phyloP scores from a whole-genome alignment of 2,113 vertebrate genomes.

The Siniperca knerii region DNA sequence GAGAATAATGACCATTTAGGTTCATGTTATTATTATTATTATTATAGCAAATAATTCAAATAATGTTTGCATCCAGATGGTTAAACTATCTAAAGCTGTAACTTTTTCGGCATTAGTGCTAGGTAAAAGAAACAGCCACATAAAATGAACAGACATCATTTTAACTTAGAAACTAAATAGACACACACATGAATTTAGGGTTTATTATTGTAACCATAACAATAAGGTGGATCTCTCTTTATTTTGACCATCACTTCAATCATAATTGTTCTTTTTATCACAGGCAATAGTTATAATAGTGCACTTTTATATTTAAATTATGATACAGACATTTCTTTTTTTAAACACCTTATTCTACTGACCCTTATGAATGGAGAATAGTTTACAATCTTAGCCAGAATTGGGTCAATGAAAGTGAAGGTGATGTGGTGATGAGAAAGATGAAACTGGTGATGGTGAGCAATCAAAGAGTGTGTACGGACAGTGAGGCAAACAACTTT shows the following conservation, averaged over 20 bases:
- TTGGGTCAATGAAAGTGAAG: conserved; percentile 79
- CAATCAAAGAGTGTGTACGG: conserved; percentile 67
- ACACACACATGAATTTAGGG: conserved; percentile 78
- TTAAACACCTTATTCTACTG: conserved; percentile 84
- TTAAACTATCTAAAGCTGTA: neutral
- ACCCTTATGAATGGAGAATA: conserved; percentile 83
- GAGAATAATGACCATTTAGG: neutral
- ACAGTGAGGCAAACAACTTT: conserved; percentile 71
- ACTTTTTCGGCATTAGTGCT: neutral
- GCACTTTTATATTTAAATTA: conserved; percentile 88
- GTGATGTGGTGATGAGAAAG: conserved; percentile 66
- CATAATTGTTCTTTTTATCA: conserved; percentile 84
- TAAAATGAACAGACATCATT: conserved; percentile 24
- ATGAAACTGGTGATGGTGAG: conserved; percentile 66
- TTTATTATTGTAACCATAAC: conserved; percentile 84
- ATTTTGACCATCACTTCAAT: conserved; percentile 85
- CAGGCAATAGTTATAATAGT: conserved; percentile 88
- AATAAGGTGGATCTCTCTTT: conserved; percentile 84
- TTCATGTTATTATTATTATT: neutral
- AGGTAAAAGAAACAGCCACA: neutral
- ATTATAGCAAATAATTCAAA: conserved; percentile 5
- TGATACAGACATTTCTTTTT: conserved; percentile 86
- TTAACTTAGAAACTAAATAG: conserved; percentile 59
- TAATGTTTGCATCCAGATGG: neutral
- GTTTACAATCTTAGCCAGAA: conserved; percentile 87